phyloP scores from a whole-genome alignment of 2,888 invertebrate species.

The Drosophila fulvimacula region DNA sequence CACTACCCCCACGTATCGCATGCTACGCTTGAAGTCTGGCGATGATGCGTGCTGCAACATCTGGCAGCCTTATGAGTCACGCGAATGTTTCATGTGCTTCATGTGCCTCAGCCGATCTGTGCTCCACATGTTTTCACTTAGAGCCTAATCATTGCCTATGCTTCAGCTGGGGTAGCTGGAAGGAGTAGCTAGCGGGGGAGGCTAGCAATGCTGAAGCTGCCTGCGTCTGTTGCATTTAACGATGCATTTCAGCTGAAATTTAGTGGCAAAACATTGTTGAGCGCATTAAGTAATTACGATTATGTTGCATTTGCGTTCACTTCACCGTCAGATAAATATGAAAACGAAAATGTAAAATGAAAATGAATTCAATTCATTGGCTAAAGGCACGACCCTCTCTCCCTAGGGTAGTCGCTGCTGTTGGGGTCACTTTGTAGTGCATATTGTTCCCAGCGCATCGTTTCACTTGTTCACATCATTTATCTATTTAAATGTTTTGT shows the following conservation, averaged over 20 bases:
- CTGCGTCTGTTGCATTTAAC: constrained; percentile 44
- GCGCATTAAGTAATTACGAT: constrained; percentile 68
- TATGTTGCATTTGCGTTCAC: constrained; percentile 43
- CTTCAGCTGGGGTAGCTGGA: constrained; percentile 7
- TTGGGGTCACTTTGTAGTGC: constrained; percentile 36
- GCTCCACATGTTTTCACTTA: constrained; percentile 70
- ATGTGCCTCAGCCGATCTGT: constrained; percentile 40
- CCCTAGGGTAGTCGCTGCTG: background rate
- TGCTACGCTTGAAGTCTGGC: constrained; percentile 5
- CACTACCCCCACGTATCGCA: background rate
- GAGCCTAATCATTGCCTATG: constrained; percentile 50
- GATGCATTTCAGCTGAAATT: constrained; percentile 70
- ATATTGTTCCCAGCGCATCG: constrained; percentile 48
- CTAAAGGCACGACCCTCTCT: background rate
- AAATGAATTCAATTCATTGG: constrained; percentile 55
- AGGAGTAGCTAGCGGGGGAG: background rate
- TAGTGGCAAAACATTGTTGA: constrained; percentile 66
- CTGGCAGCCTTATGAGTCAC: constrained; percentile 65
- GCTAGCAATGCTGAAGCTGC: background rate
- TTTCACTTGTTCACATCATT: constrained; percentile 17
- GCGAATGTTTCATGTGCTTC: constrained; percentile 17
- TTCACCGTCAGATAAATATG: constrained; percentile 26
- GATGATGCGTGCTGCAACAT: constrained; percentile 54
- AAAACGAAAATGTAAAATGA: constrained; percentile 44
- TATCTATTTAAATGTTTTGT: background rate